These are phyloP conservation scores for Pygoscelis adeliae DNA, from an alignment of 2,113 vertebrate genomes.

Conservation along the genomic window DNA sequence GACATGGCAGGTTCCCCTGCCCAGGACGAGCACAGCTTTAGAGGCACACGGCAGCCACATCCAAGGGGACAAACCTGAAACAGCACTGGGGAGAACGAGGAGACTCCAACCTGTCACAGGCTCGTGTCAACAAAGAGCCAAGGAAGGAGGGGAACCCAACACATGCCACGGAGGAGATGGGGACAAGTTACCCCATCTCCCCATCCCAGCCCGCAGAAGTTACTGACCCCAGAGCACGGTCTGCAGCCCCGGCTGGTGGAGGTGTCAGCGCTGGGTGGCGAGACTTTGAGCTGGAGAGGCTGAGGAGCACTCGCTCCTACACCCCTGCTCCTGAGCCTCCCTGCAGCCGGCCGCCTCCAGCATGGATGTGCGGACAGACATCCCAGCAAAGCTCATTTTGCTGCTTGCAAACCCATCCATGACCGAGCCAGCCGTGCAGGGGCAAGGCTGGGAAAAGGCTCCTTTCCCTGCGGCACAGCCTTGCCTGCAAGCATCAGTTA, in stretches of 20 bases:
- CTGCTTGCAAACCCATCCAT: not conserved
- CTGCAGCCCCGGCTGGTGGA: not conserved
- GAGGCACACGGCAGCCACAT: not conserved
- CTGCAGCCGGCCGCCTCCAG: not conserved
- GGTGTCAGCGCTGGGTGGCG: not conserved
- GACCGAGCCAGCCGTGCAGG: accelerated
- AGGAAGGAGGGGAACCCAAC: not conserved
- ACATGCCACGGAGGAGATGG: not conserved
- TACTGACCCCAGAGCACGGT: accelerated
- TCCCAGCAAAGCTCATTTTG: not conserved
- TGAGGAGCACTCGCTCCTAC: not conserved
- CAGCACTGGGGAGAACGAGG: not conserved
- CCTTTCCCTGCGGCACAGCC: not conserved
- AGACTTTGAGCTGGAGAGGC: not conserved
- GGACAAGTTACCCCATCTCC: not conserved
- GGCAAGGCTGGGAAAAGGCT: not conserved
- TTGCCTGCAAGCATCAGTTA: not conserved
- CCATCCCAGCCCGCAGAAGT: not conserved
- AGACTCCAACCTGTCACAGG: not conserved
- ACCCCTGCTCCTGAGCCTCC: not conserved
- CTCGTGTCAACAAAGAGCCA: not conserved
- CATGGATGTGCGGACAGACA: not conserved
- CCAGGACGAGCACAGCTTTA: accelerated
- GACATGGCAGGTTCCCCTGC: not conserved
- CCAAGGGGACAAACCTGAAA: not conserved